A percentile compares a stretch with the other conserved stretches of the same genome.
Conservation (phyloP, 2,888 invertebrate species). For the Dexiosoma caninum region DNA sequence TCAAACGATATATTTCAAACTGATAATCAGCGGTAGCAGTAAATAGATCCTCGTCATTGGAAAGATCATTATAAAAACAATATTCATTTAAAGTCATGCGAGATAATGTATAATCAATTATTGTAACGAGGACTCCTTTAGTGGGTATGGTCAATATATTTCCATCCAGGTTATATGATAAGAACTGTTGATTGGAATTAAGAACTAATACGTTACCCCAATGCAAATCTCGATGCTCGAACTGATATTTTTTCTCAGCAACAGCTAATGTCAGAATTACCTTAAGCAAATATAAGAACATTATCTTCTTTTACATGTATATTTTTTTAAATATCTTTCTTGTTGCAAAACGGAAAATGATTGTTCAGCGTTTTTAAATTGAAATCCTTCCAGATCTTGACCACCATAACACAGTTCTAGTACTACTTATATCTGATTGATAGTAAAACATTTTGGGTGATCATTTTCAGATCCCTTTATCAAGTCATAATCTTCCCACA, state of each 20-base stretch:
- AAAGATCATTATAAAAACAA: slow-evolving; percentile 86
- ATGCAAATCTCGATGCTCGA: slow-evolving; percentile 97
- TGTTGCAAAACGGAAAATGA: slow-evolving; percentile 87
- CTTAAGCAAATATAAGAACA: slow-evolving; percentile 78
- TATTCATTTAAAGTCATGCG: slow-evolving; percentile 82
- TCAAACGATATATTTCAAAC: slow-evolving; percentile 94
- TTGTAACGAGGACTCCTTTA: slow-evolving; percentile 82
- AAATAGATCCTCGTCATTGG: slow-evolving; percentile 87
- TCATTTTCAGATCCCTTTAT: slow-evolving; percentile 89
- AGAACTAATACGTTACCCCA: slow-evolving; percentile 94
- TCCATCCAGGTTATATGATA: slow-evolving; percentile 80
- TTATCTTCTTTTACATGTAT: neutral
- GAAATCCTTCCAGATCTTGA: slow-evolving; percentile 88
- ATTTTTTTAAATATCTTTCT: slow-evolving; percentile 78
- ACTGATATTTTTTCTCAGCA: slow-evolving; percentile 89
- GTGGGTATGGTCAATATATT: slow-evolving; percentile 77
- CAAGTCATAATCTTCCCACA: slow-evolving; percentile 91
- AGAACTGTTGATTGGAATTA: slow-evolving; percentile 80
- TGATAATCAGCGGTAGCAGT: slow-evolving; percentile 93
- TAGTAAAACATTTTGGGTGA: slow-evolving; percentile 85
- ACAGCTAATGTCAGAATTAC: slow-evolving; percentile 90
- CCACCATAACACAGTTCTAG: slow-evolving; percentile 93
- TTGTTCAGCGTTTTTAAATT: slow-evolving; percentile 86
- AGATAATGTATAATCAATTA: slow-evolving; percentile 95
- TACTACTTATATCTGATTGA: slow-evolving; percentile 88